Evolutionary conservation across 1,140 invertebrate genomes (phyloP).

Genomic region (Panulirus ornatus): DNA sequence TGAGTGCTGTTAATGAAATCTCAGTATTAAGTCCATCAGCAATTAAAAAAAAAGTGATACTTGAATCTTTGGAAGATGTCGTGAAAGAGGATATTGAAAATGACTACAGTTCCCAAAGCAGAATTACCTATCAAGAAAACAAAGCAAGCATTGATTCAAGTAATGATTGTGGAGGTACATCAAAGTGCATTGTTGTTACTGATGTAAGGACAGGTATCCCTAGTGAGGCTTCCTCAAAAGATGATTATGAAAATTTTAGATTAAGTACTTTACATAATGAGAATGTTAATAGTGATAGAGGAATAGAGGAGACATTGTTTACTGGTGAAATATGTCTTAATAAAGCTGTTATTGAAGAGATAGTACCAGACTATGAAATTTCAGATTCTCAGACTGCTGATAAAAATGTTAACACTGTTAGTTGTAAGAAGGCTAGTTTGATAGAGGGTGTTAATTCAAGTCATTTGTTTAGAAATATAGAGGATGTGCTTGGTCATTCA

Average conservation of each 20-base stretch:
- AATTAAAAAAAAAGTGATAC: neutral
- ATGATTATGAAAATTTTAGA: neutral
- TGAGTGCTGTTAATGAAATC: neutral
- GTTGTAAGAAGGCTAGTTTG: neutral
- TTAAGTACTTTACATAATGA: conserved; percentile 21
- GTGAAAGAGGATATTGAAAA: conserved; percentile 2
- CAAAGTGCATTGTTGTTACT: neutral
- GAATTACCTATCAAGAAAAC: neutral
- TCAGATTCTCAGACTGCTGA: conserved; percentile 22
- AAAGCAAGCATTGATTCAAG: conserved; percentile 8
- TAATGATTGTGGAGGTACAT: neutral
- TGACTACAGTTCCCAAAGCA: neutral
- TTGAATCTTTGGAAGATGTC: neutral
- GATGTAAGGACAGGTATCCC: conserved; percentile 25
- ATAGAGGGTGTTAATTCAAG: conserved; percentile 1
- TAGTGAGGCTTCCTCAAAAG: neutral
- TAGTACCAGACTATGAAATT: conserved; percentile 48
- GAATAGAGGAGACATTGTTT: conserved; percentile 49
- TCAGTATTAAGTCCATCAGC: neutral
- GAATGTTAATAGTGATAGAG: conserved; percentile 17
- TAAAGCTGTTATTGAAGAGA: conserved; percentile 52
- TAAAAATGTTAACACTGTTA: neutral
- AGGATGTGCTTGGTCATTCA: conserved; percentile 22
- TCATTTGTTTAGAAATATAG: conserved; percentile 28
- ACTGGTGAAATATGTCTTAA: conserved; percentile 56